Evolutionary conservation across 2,113 vertebrate species (phyloP).

Genomic region (Dolichotis patagonum): DNA sequence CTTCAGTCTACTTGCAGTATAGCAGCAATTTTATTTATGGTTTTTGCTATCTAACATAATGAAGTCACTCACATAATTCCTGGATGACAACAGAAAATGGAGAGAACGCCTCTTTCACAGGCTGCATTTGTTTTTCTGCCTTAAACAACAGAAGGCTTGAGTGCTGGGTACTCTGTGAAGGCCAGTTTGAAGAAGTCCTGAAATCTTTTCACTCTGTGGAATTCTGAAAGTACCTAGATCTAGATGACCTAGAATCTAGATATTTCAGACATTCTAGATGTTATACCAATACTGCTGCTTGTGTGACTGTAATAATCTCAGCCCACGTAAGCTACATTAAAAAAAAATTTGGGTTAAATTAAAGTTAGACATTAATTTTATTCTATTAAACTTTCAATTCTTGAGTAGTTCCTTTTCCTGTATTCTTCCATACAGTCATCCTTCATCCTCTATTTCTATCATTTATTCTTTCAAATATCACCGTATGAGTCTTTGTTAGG

Average conservation of each 20-base stretch:
- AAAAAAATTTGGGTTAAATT: background rate
- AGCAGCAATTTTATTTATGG: conserved; percentile 6
- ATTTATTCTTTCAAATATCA: background rate
- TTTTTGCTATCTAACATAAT: background rate
- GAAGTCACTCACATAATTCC: conserved; percentile 37
- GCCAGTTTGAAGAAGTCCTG: background rate
- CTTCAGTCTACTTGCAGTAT: background rate
- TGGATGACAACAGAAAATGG: conserved; percentile 23
- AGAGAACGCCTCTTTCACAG: background rate
- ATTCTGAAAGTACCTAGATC: conserved; percentile 18
- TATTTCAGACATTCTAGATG: background rate
- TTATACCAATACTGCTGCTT: background rate
- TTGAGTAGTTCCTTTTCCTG: background rate
- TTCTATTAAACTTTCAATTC: background rate
- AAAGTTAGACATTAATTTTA: conserved; percentile 36
- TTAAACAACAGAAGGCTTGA: background rate
- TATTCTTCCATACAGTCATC: background rate
- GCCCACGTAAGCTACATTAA: background rate
- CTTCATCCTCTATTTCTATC: background rate
- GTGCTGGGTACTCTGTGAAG: background rate
- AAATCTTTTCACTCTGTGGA: background rate
- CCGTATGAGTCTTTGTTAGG: background rate
- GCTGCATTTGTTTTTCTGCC: background rate
- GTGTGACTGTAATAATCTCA: background rate
- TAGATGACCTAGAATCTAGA: background rate